A percentile compares a stretch with the other conserved stretches of the same genome.
Evolutionary conservation across 1,140 invertebrate species (phyloP).

Genomic region (Andricus grossulariae): DNA sequence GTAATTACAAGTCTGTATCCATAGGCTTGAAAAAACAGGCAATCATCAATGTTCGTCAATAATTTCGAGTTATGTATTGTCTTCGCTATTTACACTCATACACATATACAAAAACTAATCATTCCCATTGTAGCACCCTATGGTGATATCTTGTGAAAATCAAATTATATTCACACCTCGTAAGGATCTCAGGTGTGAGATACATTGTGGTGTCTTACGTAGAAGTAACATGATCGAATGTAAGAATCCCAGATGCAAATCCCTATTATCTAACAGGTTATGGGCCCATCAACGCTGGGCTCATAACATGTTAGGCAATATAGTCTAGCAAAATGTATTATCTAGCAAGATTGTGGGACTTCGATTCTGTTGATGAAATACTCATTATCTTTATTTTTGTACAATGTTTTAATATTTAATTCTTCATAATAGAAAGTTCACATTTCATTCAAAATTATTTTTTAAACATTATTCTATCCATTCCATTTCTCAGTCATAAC

Average conservation of each 20-base stretch:
- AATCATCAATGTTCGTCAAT: constrained; percentile 7
- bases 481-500: no score
- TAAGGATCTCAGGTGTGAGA: neutral
- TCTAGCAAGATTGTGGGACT: no score
- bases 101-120: neutral
- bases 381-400: no score
- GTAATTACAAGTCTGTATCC: neutral
- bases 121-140: neutral
- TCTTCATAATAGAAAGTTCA: no score
- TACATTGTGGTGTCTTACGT: constrained; percentile 18
- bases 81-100: neutral
- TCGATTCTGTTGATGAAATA: no score
- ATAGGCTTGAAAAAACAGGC: constrained; percentile 22
- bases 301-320: no score
- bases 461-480: no score
- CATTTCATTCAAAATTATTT: no score
- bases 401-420: no score
- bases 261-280: no score
- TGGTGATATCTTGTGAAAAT: constrained; percentile 1
- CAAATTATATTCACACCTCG: constrained; percentile 9
- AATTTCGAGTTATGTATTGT: constrained; percentile 10
- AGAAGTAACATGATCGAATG: constrained; percentile 4
- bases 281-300: no score
- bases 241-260: neutral
- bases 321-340: no score